Conservation (phyloP, 92 coral and sea anemone species). For the Bergia sp. region DNA sequence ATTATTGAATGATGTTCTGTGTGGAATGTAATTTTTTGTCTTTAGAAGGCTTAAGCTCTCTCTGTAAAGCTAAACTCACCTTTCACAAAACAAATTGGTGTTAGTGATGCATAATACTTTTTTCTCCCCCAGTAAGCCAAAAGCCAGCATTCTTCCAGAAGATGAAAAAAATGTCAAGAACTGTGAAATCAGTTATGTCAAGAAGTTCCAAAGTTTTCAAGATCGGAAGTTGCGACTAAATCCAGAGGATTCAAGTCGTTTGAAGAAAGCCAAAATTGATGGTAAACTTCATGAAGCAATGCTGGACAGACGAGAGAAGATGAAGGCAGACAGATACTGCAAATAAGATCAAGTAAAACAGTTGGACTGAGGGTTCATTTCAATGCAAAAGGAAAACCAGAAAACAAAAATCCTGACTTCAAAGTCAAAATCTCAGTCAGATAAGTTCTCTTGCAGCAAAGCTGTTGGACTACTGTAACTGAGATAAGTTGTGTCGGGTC, state of each 20-base stretch:
- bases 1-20: too few relatives aligned
- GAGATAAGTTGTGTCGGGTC: too few relatives aligned
- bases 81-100: too few relatives aligned
- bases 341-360: constrained; percentile 55
- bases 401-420: neutral
- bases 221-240: constrained; percentile 85
- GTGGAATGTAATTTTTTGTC: too few relatives aligned
- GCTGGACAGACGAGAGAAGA: constrained; percentile 92
- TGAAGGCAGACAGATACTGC: constrained; percentile 98
- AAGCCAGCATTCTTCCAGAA: constrained; percentile 76
- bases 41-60: neutral
- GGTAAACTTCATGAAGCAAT: constrained; percentile 93
- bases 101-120: neutral
- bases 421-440: neutral
- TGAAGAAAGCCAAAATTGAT: constrained; percentile 78
- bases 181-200: constrained; percentile 91
- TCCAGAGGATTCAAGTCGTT: constrained; percentile 71
- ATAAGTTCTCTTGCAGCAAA: too few relatives aligned
- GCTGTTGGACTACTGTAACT: too few relatives aligned
- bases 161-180: constrained; percentile 75
- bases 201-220: constrained; percentile 98
- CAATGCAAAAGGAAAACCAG: neutral
- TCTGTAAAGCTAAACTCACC: neutral
- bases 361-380: too few relatives aligned
- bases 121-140: constrained; percentile 66